These are phyloP conservation scores for Leuctra nigra DNA, from an alignment of 2,888 invertebrate genomes.

Conservation along the genomic window DNA sequence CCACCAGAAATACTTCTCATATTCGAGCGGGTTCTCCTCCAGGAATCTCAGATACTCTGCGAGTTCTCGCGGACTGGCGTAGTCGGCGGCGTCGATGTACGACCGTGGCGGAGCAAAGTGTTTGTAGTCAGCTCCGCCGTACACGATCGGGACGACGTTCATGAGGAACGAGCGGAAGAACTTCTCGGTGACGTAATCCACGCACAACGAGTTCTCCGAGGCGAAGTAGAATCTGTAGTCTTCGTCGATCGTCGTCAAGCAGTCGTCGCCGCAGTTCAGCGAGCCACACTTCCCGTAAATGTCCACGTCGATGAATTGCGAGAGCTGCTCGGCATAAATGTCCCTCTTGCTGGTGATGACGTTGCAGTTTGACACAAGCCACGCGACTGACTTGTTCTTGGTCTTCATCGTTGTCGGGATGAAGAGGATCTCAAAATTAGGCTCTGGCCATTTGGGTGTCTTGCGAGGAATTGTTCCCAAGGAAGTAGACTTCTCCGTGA, in stretches of 20 bases:
- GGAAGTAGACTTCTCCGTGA: neutral
- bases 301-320: neutral
- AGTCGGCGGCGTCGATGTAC: neutral
- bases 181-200: constrained; percentile 5
- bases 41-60: neutral
- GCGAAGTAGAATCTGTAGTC: neutral
- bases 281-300: neutral
- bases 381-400: neutral
- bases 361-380: constrained; percentile 1
- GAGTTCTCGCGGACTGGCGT: neutral
- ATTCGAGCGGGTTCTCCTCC: neutral
- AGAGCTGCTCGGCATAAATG: neutral
- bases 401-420: neutral
- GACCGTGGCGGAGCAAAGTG: neutral
- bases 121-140: constrained; percentile 1
- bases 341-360: neutral
- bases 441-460: neutral
- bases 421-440: neutral
- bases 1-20: neutral
- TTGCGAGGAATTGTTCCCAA: neutral
- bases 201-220: neutral
- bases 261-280: neutral
- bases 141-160: neutral
- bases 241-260: neutral
- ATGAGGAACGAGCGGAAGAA: neutral